Evolutionary conservation across 2,888 invertebrate species (phyloP), one percentile per base, ranked within the genome.

Genomic region (Synergus gifuensis): DNA sequence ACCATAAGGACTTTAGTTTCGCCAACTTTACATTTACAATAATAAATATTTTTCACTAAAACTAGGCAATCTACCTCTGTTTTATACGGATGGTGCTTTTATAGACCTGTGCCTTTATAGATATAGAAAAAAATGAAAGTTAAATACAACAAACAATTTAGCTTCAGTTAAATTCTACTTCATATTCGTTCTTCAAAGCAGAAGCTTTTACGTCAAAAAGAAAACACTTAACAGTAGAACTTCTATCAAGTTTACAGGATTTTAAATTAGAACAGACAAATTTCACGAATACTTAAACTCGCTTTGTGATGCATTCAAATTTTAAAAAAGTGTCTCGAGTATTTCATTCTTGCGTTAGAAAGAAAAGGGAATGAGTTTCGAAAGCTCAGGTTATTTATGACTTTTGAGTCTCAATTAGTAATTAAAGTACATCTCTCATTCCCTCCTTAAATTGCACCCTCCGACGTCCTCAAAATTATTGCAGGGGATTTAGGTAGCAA

Each of bases 391-490:
- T 73, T 54, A 49, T 28, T 54, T 73, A 54, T 18, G 54, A 73
- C 73, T 73, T 73, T 73, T 40, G n/a, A 73, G 40, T 40, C 54
- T 73, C 54, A 54, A 73, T 58, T 73, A 54, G 18, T 73, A 58
- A 73, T 73, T 58, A 73, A 73, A 73, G 54, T 54, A 73, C 54
- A 49, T 40, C 54, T 73, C 69, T 54, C 54, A 54, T 36, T 73
- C 49, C 49, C 36, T 73, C 54, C 28, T 73, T n/a, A 40, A n/a
- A 54, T 73, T 73, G 28, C 73, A 58, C 73, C 73, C 73, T 73
- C 54, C 54, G n/a, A 73, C 28, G 73, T 73, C 16, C 73, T 73
- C 11, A 73, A 73, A 73, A 73, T 73, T 73, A 73, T 40, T 73
- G 36, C 54, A 40, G 11, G 73, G 73, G 54, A 54, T 40, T n/a